Evolutionary conservation across 2,797 vertebrate genomes (phyloP), one percentile per base, ranked within the genome.

Genomic region (Periparus ater): DNA sequence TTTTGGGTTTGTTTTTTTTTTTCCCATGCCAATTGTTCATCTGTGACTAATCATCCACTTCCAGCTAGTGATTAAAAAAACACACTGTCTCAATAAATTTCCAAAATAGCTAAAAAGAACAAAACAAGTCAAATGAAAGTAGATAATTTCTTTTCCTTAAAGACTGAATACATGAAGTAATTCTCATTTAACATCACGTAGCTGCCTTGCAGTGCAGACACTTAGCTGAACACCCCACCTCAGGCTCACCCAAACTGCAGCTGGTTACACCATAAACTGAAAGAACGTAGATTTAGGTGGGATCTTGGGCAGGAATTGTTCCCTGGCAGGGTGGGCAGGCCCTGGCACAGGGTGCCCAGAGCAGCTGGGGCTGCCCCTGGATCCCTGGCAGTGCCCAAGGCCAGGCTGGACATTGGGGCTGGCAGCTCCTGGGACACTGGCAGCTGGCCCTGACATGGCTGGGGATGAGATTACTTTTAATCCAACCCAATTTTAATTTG

Each of bases 391-490:
- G 7, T 62, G 48, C 0, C 48, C 55, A 20, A 75, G 42, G 47
- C 20, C 61, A 60, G 40, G 40, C 0, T 74, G 68, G 53, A 66
- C 4, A 22, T 0, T 53, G 19, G 53, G 38, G 32, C 32, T 85
- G 57, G 50, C 18, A 50, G 2, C 18, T 38, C 11, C 66, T 57
- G 66, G 26, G 9, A 3, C 0, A 40, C 9, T 17, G 45, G 45
- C 0, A 60, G 13, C 9, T 10, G 53, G 25, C 20, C 45, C 53
- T 66, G 45, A 1, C 40, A 8, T 19, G 30, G 25, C 4, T 13
- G 6, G 10, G 29, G 0, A 60, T 2, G 0, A 4, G 7, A 6
- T 40, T 40, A 40, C 38, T 40, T 40, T 40, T 40, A 40, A 13
- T 40, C 38, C 38, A 40, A 40, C 38, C 13, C 38, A 13, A 13